These are phyloP conservation scores for Selene dorsalis DNA, from an alignment of 2,797 vertebrate genomes.

Conservation along the genomic window DNA sequence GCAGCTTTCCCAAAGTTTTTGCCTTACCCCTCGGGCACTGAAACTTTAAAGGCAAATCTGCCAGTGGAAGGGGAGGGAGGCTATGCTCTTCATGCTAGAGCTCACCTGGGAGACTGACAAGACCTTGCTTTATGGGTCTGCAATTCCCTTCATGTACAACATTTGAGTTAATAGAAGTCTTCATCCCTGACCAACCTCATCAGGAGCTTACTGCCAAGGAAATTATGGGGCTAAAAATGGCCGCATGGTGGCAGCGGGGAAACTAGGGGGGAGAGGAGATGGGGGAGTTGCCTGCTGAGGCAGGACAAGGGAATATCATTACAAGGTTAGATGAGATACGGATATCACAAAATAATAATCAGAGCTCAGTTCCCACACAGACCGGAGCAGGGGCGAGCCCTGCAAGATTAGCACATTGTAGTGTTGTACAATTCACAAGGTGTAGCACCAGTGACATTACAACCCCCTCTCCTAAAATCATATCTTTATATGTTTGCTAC, in stretches of 20 bases:
- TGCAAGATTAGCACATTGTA: conserved; percentile 24
- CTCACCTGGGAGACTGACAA: conserved; percentile 84
- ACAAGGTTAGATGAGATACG: conserved; percentile 81
- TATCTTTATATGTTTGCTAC: too few relatives aligned
- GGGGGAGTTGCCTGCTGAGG: conserved; percentile 56
- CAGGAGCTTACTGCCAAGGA: conserved; percentile 85
- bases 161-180: conserved; percentile 89
- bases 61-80: conserved; percentile 71
- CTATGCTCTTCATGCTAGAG: conserved; percentile 85
- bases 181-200: conserved; percentile 90
- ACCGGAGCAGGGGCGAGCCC: conserved; percentile 18
- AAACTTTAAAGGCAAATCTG: conserved; percentile 81
- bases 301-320: conserved; percentile 79
- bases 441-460: conserved; percentile 7
- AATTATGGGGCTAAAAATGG: conserved; percentile 87
- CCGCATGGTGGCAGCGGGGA: conserved; percentile 71
- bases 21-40: conserved; percentile 48
- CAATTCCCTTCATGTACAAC: conserved; percentile 87
- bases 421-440: conserved; percentile 8
- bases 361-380: conserved; percentile 54
- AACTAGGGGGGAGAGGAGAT: conserved; percentile 35
- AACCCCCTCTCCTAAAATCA: neutral
- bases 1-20: conserved; percentile 63
- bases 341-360: conserved; percentile 75
- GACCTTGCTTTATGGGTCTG: conserved; percentile 86